Base-by-base conservation (phyloP, 2,113 vertebrate genomes). In the Hippopotamus amphibius region DNA sequence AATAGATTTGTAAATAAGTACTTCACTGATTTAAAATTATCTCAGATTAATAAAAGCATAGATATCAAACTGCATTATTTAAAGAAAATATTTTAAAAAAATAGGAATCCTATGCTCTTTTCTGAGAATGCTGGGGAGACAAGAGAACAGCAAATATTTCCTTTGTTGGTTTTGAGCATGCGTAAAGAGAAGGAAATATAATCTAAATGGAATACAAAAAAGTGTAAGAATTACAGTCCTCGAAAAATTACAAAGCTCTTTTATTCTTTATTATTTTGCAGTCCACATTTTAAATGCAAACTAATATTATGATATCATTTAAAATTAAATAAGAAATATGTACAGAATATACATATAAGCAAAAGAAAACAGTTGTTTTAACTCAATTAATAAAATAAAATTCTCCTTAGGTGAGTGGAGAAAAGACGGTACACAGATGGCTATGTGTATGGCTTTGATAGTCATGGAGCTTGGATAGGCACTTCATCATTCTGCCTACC, bases 401-500 rank as follows among this genome's bases (percentile, higher is more conserved):
- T 98, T 98, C 96, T 97, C 94, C 95, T 97, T 97, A 96, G 97
- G 94, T 21, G 95, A 96, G 92, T 96, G 97, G 93, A 33, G 96
- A 94, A 97, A 97, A 98, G 83, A 97, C 97, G 93, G 98, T 93
- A 97, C 98, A 96, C 98, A 99, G 99, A 99, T 99, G 99, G 99
- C 98, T 99, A 98, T 30, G 65, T 99, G 99, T 98, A 98, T 98
- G 98, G 98, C 97, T 99, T 99, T 98, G 99, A 99, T 99, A 99
- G 99, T 98, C 98, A 65, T 88, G 97, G 95, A 98, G 98, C 98
- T 94, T 97, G 98, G 99, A 99, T 98, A 98, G 99, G 98, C 98
- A 99, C 99, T 99, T 99, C 99, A 99, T 99, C 99, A 99, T 99
- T 98, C 99, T 99, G 99, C 99, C 99, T 99, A 98, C 98, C 98